Evolutionary conservation across 1,140 invertebrate species (phyloP).

Genomic region (Drosophila littoralis): DNA sequence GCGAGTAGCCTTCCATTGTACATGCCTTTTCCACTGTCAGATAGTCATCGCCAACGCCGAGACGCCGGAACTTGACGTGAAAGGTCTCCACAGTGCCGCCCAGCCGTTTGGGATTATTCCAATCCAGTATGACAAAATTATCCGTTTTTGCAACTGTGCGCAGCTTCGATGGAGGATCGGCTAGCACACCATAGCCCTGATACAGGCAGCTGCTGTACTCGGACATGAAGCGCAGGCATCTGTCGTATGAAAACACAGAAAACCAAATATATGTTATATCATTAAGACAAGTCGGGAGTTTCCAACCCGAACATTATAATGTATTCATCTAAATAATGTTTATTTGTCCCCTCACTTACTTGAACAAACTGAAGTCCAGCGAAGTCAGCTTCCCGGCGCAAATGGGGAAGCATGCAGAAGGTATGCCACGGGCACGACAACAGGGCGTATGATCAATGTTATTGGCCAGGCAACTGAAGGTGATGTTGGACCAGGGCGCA

Average conservation of each 20-base stretch:
- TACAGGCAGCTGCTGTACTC: constrained; percentile 92
- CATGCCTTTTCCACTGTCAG: constrained; percentile 85
- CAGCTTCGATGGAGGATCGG: constrained; percentile 88
- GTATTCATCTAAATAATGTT: too few relatives aligned
- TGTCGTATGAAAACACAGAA: constrained; percentile 61
- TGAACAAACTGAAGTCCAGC: constrained; percentile 91
- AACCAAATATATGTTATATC: not conserved
- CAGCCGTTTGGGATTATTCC: constrained; percentile 89
- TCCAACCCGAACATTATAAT: too few relatives aligned
- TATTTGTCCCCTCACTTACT: constrained; percentile 85
- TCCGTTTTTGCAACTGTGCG: constrained; percentile 89
- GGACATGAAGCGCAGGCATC: constrained; percentile 92
- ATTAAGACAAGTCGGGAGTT: too few relatives aligned
- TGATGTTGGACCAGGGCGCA: constrained; percentile 91
- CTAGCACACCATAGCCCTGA: constrained; percentile 92
- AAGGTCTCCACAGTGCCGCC: constrained; percentile 90
- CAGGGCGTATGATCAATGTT: constrained; percentile 92
- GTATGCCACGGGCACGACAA: constrained; percentile 90
- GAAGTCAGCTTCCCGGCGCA: constrained; percentile 92
- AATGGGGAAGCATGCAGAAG: constrained; percentile 89
- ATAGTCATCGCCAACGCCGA: constrained; percentile 85
- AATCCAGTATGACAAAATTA: constrained; percentile 91
- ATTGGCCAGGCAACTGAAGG: constrained; percentile 92
- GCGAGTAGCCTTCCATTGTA: not conserved
- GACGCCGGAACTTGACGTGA: constrained; percentile 88